Evolutionary conservation across 2,113 vertebrate species (phyloP).

Genomic region (Sialia sialis): DNA sequence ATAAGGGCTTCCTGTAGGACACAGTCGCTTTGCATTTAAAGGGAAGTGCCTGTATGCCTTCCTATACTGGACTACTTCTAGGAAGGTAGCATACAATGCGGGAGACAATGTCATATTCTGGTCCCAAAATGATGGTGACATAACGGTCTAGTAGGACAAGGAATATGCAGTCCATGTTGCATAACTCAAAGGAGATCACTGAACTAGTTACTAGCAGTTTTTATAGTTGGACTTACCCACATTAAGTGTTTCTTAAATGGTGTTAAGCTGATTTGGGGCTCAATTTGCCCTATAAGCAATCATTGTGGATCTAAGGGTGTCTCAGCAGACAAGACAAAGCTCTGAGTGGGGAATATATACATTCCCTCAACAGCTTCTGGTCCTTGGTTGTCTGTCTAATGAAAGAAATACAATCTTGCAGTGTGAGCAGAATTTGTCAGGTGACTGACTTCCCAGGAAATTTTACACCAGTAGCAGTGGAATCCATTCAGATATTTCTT

Average conservation of each 20-base stretch:
- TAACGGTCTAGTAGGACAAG: not conserved
- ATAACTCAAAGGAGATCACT: not conserved
- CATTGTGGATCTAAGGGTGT: not conserved
- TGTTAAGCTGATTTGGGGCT: not conserved
- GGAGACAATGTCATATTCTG: not conserved
- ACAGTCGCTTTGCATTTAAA: not conserved
- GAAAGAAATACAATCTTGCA: not conserved
- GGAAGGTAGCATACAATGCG: not conserved
- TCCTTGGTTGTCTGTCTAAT: not conserved
- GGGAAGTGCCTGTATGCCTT: not conserved
- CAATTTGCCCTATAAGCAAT: not conserved
- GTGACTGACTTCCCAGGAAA: not conserved
- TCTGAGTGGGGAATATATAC: not conserved
- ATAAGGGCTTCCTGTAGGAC: not conserved
- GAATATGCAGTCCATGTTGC: not conserved
- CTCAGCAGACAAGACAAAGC: not conserved
- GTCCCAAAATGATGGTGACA: not conserved
- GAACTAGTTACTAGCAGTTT: not conserved
- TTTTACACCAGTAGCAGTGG: not conserved
- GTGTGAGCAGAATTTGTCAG: not conserved
- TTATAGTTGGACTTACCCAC: not conserved
- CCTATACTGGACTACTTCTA: not conserved
- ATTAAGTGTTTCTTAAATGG: not conserved
- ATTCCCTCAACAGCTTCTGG: not conserved
- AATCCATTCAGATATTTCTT: not conserved